Percentiles rank a stretch among this genome's conserved stretches.
phyloP scores from a whole-genome alignment of 2,797 vertebrate species.

The Monodelphis domestica region DNA sequence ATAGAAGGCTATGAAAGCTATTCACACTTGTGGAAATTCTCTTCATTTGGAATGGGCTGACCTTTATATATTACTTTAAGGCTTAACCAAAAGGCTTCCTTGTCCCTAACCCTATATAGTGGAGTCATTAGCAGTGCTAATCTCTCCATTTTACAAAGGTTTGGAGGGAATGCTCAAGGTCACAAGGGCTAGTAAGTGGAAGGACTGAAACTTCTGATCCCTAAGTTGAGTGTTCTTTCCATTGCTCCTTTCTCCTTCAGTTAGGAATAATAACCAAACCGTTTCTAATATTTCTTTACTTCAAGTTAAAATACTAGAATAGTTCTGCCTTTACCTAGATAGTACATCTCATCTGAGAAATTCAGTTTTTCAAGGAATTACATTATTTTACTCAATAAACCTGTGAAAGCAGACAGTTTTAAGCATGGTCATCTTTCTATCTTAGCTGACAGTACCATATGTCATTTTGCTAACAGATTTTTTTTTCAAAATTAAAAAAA shows the following conservation, averaged over 20 bases:
- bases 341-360: conserved; percentile 5
- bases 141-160: not conserved
- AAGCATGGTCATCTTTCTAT: not conserved
- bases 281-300: not conserved
- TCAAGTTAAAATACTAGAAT: conserved; percentile 6
- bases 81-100: not conserved
- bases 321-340: not conserved
- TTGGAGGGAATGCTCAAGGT: not conserved
- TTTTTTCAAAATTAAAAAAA: not conserved
- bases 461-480: not conserved
- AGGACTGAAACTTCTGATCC: not conserved
- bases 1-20: not conserved
- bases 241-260: not conserved
- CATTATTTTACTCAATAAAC: conserved; percentile 48
- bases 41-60: not conserved
- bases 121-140: not conserved
- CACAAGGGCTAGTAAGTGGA: not conserved
- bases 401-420: conserved; percentile 62
- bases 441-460: not conserved
- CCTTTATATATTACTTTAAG: not conserved
- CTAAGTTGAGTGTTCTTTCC: not conserved
- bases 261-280: not conserved
- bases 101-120: not conserved
- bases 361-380: not conserved
- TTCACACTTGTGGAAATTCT: not conserved